These are phyloP conservation scores for Mycalesis mineus DNA, from an alignment of 2,888 invertebrate species.

Conservation along the genomic window DNA sequence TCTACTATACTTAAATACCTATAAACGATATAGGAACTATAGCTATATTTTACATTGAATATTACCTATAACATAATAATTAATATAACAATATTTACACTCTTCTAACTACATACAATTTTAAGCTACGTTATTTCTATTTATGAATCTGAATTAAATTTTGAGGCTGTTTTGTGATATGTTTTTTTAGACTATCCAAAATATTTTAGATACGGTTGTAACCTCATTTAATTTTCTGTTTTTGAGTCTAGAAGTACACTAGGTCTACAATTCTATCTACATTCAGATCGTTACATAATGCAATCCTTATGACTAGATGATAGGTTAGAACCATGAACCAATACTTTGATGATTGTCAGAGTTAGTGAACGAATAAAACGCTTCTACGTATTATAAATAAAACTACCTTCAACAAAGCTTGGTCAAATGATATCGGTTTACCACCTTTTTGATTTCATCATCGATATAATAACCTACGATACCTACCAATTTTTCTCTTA, in stretches of 20 bases:
- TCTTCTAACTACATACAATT: background rate
- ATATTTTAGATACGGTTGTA: background rate
- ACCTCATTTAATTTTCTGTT: background rate
- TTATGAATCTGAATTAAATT: background rate
- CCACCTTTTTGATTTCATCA: no score
- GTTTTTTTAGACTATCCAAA: background rate
- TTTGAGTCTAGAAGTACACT: background rate
- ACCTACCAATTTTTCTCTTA: no score
- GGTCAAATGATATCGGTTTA: no score
- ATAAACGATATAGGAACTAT: constrained; percentile 15
- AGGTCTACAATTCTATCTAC: background rate
- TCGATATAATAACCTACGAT: no score
- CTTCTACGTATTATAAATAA: no score
- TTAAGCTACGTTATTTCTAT: background rate
- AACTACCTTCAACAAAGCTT: no score
- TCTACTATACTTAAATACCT: background rate
- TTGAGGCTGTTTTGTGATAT: background rate
- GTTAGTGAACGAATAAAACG: no score
- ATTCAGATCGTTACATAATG: constrained; percentile 13
- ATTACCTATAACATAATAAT: background rate
- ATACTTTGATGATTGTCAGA: no score
- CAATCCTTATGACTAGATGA: constrained; percentile 21
- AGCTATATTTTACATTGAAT: background rate
- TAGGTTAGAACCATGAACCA: constrained; percentile 3
- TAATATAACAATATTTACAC: constrained; percentile 1